These are phyloP conservation scores for Coenonympha glycerion DNA, from an alignment of 2,888 invertebrate genomes.

Conservation along the genomic window DNA sequence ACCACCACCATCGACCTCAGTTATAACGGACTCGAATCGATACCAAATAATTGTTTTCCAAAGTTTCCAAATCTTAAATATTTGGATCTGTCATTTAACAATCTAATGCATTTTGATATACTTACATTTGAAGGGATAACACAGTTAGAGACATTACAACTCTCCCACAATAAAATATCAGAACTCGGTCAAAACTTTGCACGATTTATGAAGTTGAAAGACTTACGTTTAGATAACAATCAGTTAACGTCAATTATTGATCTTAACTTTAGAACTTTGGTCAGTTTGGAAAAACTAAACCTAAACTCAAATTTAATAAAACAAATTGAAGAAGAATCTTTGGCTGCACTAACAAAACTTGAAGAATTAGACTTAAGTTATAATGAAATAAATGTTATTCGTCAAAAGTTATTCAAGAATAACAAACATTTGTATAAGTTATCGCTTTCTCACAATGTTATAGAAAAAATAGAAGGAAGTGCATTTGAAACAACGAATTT, in stretches of 20 bases:
- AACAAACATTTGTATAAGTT: conserved; percentile 9
- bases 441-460: conserved; percentile 12
- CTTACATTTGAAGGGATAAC: conserved; percentile 22
- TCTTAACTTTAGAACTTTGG: conserved; percentile 12
- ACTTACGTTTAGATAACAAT: conserved; percentile 15
- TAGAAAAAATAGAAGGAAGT: conserved; percentile 18
- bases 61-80: conserved; percentile 7
- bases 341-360: conserved; percentile 6
- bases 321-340: conserved; percentile 11
- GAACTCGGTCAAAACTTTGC: conserved; percentile 21
- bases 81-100: conserved; percentile 22
- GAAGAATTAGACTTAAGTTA: conserved; percentile 16
- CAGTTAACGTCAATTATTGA: conserved; percentile 12
- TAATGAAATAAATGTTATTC: conserved; percentile 15
- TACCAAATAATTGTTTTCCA: conserved; percentile 18
- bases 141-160: conserved; percentile 12
- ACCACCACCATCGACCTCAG: conserved; percentile 17
- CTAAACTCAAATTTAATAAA: conserved; percentile 16
- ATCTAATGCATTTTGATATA: conserved; percentile 15
- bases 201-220: conserved; percentile 19
- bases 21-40: conserved; percentile 13
- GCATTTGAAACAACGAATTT: conserved; percentile 15
- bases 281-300: conserved; percentile 12
- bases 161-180: conserved; percentile 18
- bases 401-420: conserved; percentile 7